These are phyloP conservation scores for Sycophaga agraensis DNA, from an alignment of 1,140 invertebrate species.

Conservation along the genomic window DNA sequence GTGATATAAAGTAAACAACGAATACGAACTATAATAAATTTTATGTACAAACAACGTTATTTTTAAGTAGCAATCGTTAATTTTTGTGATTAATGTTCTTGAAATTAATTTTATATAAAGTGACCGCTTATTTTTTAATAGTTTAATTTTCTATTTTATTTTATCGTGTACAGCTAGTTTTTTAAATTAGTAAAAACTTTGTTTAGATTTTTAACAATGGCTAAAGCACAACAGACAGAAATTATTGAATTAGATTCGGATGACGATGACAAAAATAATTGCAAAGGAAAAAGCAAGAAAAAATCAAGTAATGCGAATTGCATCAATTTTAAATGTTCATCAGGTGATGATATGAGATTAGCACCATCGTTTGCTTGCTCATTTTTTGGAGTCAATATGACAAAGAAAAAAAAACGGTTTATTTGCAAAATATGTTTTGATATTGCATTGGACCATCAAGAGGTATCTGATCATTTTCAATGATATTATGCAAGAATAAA, in stretches of 20 bases:
- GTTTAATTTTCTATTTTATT: too few relatives aligned
- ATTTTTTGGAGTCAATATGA: constrained; percentile 56
- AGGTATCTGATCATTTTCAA: constrained; percentile 36
- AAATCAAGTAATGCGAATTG: constrained; percentile 52
- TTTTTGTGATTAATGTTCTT: too few relatives aligned
- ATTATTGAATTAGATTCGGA: constrained; percentile 53
- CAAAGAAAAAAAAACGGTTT: constrained; percentile 53
- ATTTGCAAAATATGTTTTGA: constrained; percentile 58
- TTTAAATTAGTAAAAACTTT: too few relatives aligned
- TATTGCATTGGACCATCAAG: constrained; percentile 50
- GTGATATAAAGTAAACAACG: too few relatives aligned
- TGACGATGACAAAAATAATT: constrained; percentile 36
- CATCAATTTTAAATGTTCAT: constrained; percentile 60
- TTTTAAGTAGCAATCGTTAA: too few relatives aligned
- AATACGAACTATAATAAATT: too few relatives aligned
- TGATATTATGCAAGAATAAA: not conserved
- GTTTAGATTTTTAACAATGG: constrained; percentile 9
- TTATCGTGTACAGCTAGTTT: too few relatives aligned
- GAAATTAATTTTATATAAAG: too few relatives aligned
- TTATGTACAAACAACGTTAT: too few relatives aligned
- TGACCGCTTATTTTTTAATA: too few relatives aligned
- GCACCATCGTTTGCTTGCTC: constrained; percentile 59
- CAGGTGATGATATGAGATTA: constrained; percentile 51
- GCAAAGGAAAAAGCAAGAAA: constrained; percentile 33
- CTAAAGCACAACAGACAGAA: constrained; percentile 31